Conservation (phyloP, 2,797 vertebrate genomes). For the Sarcophilus harrisii region DNA sequence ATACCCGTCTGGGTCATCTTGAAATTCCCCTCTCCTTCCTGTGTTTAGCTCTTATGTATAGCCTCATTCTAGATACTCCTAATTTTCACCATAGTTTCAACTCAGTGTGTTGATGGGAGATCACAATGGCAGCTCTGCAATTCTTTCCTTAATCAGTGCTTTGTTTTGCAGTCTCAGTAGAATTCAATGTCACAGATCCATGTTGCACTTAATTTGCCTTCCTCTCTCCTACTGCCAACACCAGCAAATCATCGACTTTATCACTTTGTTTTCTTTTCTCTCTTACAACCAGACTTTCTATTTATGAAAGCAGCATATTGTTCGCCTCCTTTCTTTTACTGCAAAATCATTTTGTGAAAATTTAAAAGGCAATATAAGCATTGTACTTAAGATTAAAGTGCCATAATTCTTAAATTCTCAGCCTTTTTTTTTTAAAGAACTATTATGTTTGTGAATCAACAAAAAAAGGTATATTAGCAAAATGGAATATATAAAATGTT, state of each 20-base stretch:
- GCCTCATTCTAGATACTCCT: not conserved
- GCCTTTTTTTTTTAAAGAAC: not conserved
- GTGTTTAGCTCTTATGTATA: not conserved
- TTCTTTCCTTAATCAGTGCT: not conserved
- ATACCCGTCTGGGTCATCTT: not conserved
- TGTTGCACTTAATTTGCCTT: not conserved
- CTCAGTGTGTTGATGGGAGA: not conserved
- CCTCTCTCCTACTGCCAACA: not conserved
- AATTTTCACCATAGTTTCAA: not conserved
- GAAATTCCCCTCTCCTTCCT: not conserved
- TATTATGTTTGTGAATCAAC: not conserved
- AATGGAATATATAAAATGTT: not conserved
- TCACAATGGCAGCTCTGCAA: not conserved
- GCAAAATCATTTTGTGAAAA: not conserved
- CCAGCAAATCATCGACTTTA: not conserved
- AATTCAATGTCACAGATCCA: not conserved
- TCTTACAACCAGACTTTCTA: not conserved
- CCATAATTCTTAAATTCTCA: not conserved
- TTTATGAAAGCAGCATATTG: not conserved
- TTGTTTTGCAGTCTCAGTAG: not conserved
- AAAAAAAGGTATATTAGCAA: not conserved
- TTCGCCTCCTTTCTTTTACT: constrained; percentile 12
- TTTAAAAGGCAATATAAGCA: not conserved
- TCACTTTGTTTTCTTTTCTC: not conserved
- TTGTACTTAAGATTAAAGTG: not conserved